These are phyloP conservation scores for Ginglymostoma cirratum DNA, from an alignment of 2,113 vertebrate species.

Conservation along the genomic window DNA sequence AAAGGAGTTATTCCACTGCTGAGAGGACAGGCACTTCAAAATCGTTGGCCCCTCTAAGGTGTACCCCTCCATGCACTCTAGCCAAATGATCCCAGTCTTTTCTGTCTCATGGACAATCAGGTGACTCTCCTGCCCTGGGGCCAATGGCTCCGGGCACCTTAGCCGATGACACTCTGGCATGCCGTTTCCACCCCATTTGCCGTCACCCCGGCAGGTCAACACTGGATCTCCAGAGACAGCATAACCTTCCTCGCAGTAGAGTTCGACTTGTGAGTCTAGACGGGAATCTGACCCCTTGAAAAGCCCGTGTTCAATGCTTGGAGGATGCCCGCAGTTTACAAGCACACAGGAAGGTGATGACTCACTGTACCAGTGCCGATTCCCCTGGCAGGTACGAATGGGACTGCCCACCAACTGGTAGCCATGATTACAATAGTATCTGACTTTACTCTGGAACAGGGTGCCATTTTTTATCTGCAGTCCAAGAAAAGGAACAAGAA, in stretches of 20 bases:
- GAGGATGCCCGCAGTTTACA: conserved; percentile 78
- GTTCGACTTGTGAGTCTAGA: conserved; percentile 77
- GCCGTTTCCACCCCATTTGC: conserved; percentile 74
- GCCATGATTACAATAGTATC: conserved; percentile 73
- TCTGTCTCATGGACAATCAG: conserved; percentile 71
- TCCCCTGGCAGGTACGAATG: conserved; percentile 77
- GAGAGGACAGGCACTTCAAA: conserved; percentile 73
- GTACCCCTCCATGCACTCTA: conserved; percentile 84
- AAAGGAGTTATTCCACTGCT: conserved; percentile 88
- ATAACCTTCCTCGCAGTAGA: conserved; percentile 84
- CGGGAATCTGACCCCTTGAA: conserved; percentile 70
- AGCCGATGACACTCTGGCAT: conserved; percentile 72
- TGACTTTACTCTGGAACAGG: conserved; percentile 72
- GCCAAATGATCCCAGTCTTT: conserved; percentile 68
- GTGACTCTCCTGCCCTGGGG: conserved; percentile 70
- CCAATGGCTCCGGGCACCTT: conserved; percentile 80
- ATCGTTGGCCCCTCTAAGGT: conserved; percentile 69
- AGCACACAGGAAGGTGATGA: conserved; percentile 69
- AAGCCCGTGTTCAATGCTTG: conserved; percentile 67
- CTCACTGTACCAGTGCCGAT: conserved; percentile 82
- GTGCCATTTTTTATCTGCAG: conserved; percentile 61
- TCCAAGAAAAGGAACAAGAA: conserved; percentile 42
- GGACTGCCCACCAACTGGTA: conserved; percentile 68
- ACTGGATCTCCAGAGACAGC: conserved; percentile 71
- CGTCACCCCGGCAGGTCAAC: conserved; percentile 85